Conservation (phyloP, 2,113 vertebrate genomes). For the Sakesphorus luctuosus region DNA sequence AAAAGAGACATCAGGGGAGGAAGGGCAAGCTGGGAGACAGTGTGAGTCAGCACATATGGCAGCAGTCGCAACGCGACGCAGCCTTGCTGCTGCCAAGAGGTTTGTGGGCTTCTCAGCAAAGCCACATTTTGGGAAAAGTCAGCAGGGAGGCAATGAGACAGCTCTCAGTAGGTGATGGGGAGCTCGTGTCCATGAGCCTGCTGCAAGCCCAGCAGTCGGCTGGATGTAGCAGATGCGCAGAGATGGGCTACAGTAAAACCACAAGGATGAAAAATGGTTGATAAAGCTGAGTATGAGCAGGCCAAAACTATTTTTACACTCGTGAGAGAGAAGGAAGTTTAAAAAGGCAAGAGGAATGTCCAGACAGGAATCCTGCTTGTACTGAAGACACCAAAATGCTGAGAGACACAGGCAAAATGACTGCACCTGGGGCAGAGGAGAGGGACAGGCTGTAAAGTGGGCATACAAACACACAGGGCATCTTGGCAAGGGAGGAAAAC, state of each 20-base stretch:
- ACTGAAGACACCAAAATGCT: neutral
- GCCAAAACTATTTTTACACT: neutral
- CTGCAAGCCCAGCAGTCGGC: neutral
- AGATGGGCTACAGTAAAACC: neutral
- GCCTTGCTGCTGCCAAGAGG: neutral
- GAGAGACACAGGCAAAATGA: rapidly evolving
- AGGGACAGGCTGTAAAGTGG: rapidly evolving
- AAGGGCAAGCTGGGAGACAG: neutral
- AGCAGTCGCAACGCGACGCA: neutral
- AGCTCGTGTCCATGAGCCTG: neutral
- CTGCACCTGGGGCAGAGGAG: neutral
- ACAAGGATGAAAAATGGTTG: neutral
- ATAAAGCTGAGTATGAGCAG: neutral
- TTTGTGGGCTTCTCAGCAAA: neutral
- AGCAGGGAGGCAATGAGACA: neutral
- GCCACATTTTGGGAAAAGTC: neutral
- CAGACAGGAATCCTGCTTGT: neutral
- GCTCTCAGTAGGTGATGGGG: neutral
- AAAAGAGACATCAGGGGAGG: neutral
- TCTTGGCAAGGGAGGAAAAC: neutral
- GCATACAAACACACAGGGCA: neutral
- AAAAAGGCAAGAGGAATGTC: neutral
- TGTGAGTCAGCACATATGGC: slow-evolving; percentile 39
- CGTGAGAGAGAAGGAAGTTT: neutral
- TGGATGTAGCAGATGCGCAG: neutral